These are phyloP conservation scores for Centruroides sculpturatus DNA, from an alignment of 1,140 invertebrate genomes.

Conservation along the genomic window DNA sequence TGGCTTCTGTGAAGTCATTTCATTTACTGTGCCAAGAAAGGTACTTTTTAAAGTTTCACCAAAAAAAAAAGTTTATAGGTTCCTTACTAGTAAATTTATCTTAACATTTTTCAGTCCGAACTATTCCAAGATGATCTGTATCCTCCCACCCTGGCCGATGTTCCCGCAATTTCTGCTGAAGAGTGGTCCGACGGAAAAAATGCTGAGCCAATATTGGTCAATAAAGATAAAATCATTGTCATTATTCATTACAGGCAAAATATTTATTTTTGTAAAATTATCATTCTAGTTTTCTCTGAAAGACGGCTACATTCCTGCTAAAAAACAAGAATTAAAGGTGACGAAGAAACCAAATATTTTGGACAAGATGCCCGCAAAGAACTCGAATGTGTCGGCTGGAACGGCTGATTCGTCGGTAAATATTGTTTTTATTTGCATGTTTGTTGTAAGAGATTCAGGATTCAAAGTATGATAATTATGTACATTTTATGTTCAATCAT, in stretches of 20 bases:
- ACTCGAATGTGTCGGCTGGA: neutral
- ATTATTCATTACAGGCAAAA: neutral
- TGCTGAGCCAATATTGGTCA: conserved; percentile 62
- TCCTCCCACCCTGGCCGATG: conserved; percentile 84
- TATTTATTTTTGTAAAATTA: neutral
- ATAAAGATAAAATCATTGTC: neutral
- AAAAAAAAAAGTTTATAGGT: neutral
- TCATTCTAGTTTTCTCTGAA: conserved; percentile 30
- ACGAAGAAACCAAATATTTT: conserved; percentile 45
- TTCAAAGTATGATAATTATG: neutral
- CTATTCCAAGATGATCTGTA: conserved; percentile 98
- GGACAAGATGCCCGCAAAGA: conserved; percentile 34
- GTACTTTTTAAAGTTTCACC: conserved; percentile 29
- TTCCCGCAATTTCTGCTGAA: conserved; percentile 73
- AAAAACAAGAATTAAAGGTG: conserved; percentile 42
- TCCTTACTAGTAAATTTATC: neutral
- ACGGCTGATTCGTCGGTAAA: conserved; percentile 3
- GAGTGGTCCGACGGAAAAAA: conserved; percentile 83
- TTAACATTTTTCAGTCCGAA: conserved; percentile 56
- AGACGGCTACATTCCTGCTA: conserved; percentile 36
- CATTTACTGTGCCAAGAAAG: conserved; percentile 97
- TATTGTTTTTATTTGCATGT: neutral
- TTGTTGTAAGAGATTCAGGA: neutral
- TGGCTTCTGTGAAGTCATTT: conserved; percentile 90
- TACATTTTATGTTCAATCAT: neutral